Evolutionary conservation across 2,797 vertebrate species (phyloP), one percentile per base, ranked within the genome.

Genomic region (Eleutherodactylus coqui): DNA sequence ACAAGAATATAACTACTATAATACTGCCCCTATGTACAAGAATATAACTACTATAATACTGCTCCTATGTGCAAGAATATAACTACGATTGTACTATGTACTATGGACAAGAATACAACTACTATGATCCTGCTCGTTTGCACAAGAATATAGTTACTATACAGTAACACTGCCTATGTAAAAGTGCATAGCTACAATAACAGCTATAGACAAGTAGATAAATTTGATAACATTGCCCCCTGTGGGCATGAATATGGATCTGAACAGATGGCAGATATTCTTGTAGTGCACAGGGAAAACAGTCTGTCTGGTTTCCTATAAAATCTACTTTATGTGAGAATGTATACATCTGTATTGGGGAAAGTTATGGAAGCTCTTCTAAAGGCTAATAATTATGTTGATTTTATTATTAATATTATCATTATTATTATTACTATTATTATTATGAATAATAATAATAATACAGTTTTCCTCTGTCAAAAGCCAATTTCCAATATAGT

Each of bases 1-100:
- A 55, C 53, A 55, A 55, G 53, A 55, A 55, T 55, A 55, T 55
- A 55, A 55, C 53, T 55, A 55, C 53, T 55, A 55, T 55, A 55
- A 55, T 55, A 55, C 53, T 55, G 53, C 53, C 21, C 53, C 53
- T n/a, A n/a, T n/a, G n/a, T n/a, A n/a, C n/a, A n/a, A n/a, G n/a
- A n/a, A n/a, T n/a, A n/a, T n/a, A n/a, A n/a, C n/a, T n/a, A n/a
- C n/a, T n/a, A n/a, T n/a, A n/a, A n/a, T n/a, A n/a, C n/a, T n/a
- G n/a, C n/a, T n/a, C n/a, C n/a, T n/a, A n/a, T n/a, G n/a, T n/a
- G n/a, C n/a, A n/a, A n/a, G n/a, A n/a, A n/a, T n/a, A n/a, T n/a
- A n/a, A n/a, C n/a, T n/a, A n/a, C n/a, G n/a, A n/a, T n/a, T n/a
- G n/a, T n/a, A n/a, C n/a, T n/a, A n/a, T n/a, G n/a, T n/a, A n/a